Percentiles rank a stretch among this genome's conserved stretches.
Conservation (phyloP, 2,888 invertebrate species). For the Eustalomyia histrio region DNA sequence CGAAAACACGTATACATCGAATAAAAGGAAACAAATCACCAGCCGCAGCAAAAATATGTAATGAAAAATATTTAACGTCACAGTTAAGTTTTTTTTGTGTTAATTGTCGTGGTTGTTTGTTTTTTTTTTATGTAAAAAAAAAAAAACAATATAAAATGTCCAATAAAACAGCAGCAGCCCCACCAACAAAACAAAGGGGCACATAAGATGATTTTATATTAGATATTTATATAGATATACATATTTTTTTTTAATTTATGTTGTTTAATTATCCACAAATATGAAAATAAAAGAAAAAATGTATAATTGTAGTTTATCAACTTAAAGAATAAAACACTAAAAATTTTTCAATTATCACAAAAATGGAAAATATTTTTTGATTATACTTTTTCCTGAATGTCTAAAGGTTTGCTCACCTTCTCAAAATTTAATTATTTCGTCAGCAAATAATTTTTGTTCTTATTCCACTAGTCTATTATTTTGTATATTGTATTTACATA, state of each 20-base stretch:
- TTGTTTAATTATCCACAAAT: background rate
- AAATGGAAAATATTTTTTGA: slow-evolving; percentile 22
- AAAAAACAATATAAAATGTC: slow-evolving; percentile 34
- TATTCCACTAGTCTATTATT: background rate
- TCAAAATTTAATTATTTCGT: slow-evolving; percentile 22
- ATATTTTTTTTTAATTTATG: too few relatives aligned
- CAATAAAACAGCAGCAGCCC: slow-evolving; percentile 16
- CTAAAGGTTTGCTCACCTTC: slow-evolving; percentile 43
- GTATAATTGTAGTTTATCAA: slow-evolving; percentile 25
- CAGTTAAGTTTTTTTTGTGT: slow-evolving; percentile 40
- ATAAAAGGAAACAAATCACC: background rate
- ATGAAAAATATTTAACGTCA: slow-evolving; percentile 45
- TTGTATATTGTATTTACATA: slow-evolving; percentile 19
- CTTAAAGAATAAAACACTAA: slow-evolving; percentile 54
- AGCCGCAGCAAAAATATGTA: background rate
- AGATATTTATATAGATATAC: background rate
- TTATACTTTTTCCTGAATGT: slow-evolving; percentile 27
- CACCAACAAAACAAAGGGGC: slow-evolving; percentile 33
- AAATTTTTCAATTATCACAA: slow-evolving; percentile 60
- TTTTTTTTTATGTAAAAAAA: slow-evolving; percentile 33
- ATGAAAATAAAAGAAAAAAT: background rate
- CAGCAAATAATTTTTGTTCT: slow-evolving; percentile 20
- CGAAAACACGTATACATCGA: background rate
- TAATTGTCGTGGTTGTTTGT: slow-evolving; percentile 16
- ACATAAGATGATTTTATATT: slow-evolving; percentile 15